A percentile compares a stretch with the other conserved stretches of the same genome.
phyloP scores from a whole-genome alignment of 2,797 vertebrate genomes.

The Oceanodroma leucorhoa region DNA sequence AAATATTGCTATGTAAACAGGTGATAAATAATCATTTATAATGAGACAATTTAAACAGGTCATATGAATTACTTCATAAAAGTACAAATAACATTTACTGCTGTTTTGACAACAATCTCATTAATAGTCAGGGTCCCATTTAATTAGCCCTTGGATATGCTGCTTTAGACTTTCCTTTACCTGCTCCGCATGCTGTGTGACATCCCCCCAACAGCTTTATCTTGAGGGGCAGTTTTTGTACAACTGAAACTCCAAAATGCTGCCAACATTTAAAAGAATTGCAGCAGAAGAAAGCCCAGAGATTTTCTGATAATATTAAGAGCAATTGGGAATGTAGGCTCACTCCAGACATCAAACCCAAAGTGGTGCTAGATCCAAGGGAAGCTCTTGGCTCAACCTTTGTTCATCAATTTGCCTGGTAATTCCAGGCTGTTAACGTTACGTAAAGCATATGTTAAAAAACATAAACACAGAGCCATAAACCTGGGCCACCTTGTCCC shows the following conservation, averaged over 20 bases:
- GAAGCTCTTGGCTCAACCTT: not conserved
- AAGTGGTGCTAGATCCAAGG: not conserved
- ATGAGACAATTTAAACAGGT: not conserved
- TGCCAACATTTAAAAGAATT: not conserved
- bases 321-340: not conserved
- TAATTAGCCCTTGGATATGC: not conserved
- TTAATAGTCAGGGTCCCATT: not conserved
- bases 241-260: not conserved
- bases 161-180: not conserved
- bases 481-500: not conserved
- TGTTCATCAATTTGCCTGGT: not conserved
- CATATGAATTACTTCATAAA: not conserved
- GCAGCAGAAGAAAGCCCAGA: not conserved
- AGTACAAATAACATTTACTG: not conserved
- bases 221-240: not conserved
- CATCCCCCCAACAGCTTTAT: not conserved
- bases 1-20: not conserved
- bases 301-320: not conserved
- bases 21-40: not conserved
- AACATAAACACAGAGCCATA: not conserved
- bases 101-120: not conserved
- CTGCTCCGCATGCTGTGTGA: accelerated
- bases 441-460: not conserved
- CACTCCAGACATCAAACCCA: not conserved
- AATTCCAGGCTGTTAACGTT: not conserved